Conservation (phyloP, 2,888 invertebrate genomes). For the Myopa tessellatipennis region DNA sequence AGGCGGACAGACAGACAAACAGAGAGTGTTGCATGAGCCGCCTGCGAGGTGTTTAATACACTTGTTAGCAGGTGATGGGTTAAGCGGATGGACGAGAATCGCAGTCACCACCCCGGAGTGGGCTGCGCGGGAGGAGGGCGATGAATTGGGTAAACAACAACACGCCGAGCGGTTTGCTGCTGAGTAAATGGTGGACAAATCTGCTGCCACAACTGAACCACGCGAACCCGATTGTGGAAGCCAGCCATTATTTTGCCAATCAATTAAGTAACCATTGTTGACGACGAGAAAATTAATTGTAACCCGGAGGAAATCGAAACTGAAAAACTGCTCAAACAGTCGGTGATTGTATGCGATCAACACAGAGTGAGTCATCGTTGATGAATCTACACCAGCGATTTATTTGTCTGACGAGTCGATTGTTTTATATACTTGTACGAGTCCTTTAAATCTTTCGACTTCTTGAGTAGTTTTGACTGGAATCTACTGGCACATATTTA, state of each 20-base stretch:
- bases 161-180: not conserved
- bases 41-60: not conserved
- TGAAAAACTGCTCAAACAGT: no score
- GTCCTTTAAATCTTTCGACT: no score
- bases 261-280: conserved; percentile 4
- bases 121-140: not conserved
- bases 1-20: not conserved
- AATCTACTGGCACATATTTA: no score
- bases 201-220: not conserved
- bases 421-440: no score
- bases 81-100: not conserved
- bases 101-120: not conserved
- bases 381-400: no score
- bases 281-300: not conserved
- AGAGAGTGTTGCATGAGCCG: not conserved
- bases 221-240: not conserved
- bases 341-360: no score
- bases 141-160: not conserved
- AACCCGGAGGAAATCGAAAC: no score
- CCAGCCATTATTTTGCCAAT: not conserved
- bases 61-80: not conserved
- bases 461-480: no score
- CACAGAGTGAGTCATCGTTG: no score
- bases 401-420: no score
- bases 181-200: conserved; percentile 6